Evolutionary conservation across 1,140 invertebrate species (phyloP), one percentile per base, ranked within the genome.

Genomic region (Zaprionus ornatus): DNA sequence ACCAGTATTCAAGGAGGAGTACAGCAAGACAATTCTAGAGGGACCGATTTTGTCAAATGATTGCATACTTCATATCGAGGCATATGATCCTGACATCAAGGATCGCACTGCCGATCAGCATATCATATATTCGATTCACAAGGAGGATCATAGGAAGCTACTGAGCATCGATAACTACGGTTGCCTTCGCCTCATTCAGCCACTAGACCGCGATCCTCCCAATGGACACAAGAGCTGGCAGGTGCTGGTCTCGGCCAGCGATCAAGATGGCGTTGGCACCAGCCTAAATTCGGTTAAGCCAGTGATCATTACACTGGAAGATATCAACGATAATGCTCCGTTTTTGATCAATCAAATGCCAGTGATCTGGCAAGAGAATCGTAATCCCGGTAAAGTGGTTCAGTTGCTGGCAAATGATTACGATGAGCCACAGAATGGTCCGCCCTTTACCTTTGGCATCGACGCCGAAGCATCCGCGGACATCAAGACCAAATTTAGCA

Each of bases 241-340:
- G 93, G 96, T 98, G 56, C 94, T 96, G 21, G 96, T 99, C 19
- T 95, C 95, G 80, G 98, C 97, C 2, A 94, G 94, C 71, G 98
- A 99, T 92, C 96, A 98, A 85, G 94, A 95, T 67, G 96, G 95
- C 1, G 94, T 95, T 54, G 96, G 95, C 1, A 94, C 91, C 17
- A 95, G 95, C 15, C 91, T 96, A 9, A 93, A 93, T 12, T 93
- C 93, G 1, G 94, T 94, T 1, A 95, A 95, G 0, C 95, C 96
- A 88, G 95, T 98, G 2, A 95, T 95, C 21, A 96, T 98, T 42
- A 95, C 94, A 35, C 91, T 98, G 2, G 94, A 94, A 3, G 97
- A 98, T 82, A 97, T 98, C 63, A 98, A 98, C 88, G 97, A 98
- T 85, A 98, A 98, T 93, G 96, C 96, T 1, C 97, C 98, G 0